Percentiles rank a stretch among this genome's conserved stretches.
phyloP scores from a whole-genome alignment of 2,113 vertebrate genomes.

The Speoplatyrhinus poulsoni region DNA sequence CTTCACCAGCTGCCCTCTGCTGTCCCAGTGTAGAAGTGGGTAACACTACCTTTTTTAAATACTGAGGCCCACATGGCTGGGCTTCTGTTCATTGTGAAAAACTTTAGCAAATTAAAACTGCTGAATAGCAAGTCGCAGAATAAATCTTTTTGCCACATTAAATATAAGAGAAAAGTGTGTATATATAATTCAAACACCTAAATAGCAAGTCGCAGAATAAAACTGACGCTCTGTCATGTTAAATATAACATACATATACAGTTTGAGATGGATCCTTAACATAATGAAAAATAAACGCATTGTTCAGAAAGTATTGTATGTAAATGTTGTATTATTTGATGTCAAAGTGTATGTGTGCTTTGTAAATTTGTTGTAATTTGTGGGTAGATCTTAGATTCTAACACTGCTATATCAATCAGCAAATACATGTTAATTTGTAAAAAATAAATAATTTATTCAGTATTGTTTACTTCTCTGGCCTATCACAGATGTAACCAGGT shows the following conservation, averaged over 20 bases:
- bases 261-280: constrained; percentile 38
- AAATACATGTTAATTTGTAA: constrained; percentile 63
- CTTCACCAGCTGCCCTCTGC: constrained; percentile 2
- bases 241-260: constrained; percentile 10
- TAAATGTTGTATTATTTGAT: constrained; percentile 37
- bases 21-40: constrained; percentile 18
- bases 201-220: constrained; percentile 11
- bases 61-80: constrained; percentile 6
- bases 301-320: constrained; percentile 43
- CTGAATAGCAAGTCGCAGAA: constrained; percentile 11
- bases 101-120: neutral
- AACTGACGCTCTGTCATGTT: neutral
- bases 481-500: constrained; percentile 23
- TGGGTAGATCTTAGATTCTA: constrained; percentile 28
- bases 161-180: neutral
- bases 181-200: neutral
- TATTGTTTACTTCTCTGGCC: constrained; percentile 44
- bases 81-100: constrained; percentile 27
- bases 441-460: constrained; percentile 64
- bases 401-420: constrained; percentile 25
- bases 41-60: constrained; percentile 5
- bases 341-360: constrained; percentile 41
- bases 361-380: constrained; percentile 57
- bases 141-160: neutral
- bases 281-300: constrained; percentile 17